Evolutionary conservation across 2,797 vertebrate genomes (phyloP).

Genomic region (Cuniculus paca): DNA sequence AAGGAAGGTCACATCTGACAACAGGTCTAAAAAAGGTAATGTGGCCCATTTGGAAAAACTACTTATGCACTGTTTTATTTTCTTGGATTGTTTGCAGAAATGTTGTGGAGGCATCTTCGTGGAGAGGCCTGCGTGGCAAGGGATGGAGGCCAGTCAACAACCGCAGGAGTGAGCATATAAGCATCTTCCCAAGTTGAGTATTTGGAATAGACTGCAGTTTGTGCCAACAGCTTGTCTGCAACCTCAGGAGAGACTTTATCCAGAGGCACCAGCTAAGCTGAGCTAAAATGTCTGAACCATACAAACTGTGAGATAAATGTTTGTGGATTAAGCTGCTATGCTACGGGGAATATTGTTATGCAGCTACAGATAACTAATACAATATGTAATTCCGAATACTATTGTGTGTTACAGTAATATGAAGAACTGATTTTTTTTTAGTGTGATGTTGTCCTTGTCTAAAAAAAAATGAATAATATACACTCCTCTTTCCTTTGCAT

Average conservation of each 20-base stretch:
- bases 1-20: background rate
- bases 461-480: background rate
- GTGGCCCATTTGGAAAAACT: background rate
- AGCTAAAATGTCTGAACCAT: background rate
- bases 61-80: background rate
- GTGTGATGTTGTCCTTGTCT: background rate
- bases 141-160: background rate
- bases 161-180: background rate
- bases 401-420: background rate
- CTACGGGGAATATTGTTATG: background rate
- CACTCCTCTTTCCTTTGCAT: background rate
- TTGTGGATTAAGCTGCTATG: background rate
- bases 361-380: constrained; percentile 27
- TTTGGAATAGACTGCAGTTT: background rate
- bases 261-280: background rate
- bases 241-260: background rate
- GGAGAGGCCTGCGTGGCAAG: background rate
- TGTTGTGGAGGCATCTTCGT: constrained; percentile 31
- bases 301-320: background rate
- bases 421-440: background rate
- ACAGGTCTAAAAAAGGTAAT: background rate
- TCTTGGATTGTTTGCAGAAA: constrained; percentile 27
- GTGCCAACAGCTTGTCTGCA: background rate
- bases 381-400: background rate
- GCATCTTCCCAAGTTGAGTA: background rate